Evolutionary conservation across 2,113 vertebrate genomes (phyloP), one percentile per base, ranked within the genome.

Genomic region (Brachyhypopomus occidentalis): DNA sequence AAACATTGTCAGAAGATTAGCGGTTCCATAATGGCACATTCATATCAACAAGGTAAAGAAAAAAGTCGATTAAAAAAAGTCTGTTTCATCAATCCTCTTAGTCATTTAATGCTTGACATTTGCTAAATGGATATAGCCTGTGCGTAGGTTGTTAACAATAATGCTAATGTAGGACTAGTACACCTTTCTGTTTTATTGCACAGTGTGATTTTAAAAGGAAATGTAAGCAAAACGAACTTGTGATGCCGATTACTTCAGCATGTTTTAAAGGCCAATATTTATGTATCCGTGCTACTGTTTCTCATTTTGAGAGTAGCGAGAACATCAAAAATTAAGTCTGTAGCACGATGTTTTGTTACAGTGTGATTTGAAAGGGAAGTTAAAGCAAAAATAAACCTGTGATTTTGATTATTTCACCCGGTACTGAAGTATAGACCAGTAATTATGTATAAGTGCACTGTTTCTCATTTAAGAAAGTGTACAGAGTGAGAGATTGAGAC

Each of bases 341-440:
- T 41, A 7, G 41, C 41, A 41, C 5, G 41, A 41, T 41, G 41
- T 41, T 41, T 41, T 41, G 9, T 41, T 41, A 9, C 41, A 41
- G 5, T 41, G 41, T 9, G 41, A 41, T 41, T 41, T 41, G 1
- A 41, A 41, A 41, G 3, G 30, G 30, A 41, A 9, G 45, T 52
- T 52, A 36, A 41, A 71, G 59, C 14, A 27, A 52, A 78, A 78
- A 78, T 69, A 30, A 70, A 56, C 41, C 52, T 19, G 14, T 52
- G 62, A 36, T 78, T 69, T 70, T 17, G 72, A 75, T 75, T 75
- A 41, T n/a, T 38, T 55, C 70, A 64, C 36, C 34, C 41, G 60
- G 55, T 22, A 27, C 27, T 62, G 27, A 41, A 70, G 52, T 64
- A 78, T 4, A 69, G n/a, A 41, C 5, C 25, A 5, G 69, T 72